These are phyloP conservation scores for Cosmopolites sordidus DNA, from an alignment of 2,888 invertebrate genomes.

Conservation along the genomic window DNA sequence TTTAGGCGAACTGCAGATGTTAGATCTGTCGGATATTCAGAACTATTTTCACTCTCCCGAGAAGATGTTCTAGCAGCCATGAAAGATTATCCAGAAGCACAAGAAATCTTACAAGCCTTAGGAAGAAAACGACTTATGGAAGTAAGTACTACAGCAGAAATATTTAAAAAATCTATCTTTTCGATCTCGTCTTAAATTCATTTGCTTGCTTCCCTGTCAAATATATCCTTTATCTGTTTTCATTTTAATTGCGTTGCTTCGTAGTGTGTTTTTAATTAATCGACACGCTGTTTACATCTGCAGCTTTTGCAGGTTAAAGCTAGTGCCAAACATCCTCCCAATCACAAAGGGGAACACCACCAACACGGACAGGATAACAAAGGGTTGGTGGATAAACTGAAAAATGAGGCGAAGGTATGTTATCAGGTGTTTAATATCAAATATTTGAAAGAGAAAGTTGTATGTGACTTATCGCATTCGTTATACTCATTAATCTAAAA, in stretches of 20 bases:
- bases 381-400: conserved; percentile 76
- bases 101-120: conserved; percentile 85
- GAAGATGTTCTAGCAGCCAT: conserved; percentile 93
- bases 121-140: conserved; percentile 84
- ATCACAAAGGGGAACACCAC: conserved; percentile 35
- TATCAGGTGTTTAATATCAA: no score
- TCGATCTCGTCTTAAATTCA: neutral
- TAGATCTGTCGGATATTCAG: conserved; percentile 92
- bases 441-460: no score
- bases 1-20: conserved; percentile 91
- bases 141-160: conserved; percentile 27
- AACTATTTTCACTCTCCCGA: conserved; percentile 86
- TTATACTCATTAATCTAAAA: no score
- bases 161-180: neutral
- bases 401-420: conserved; percentile 70
- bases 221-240: neutral
- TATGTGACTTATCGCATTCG: no score
- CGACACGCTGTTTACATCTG: conserved; percentile 22
- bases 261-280: conserved; percentile 23
- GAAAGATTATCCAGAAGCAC: conserved; percentile 96
- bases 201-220: neutral
- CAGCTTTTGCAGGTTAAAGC: conserved; percentile 51
- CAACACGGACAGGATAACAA: conserved; percentile 46
- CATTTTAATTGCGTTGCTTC: conserved; percentile 16
- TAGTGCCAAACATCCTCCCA: conserved; percentile 43